Evolutionary conservation across 1,140 invertebrate genomes (phyloP).

Genomic region (Temnothorax curvispinosus): DNA sequence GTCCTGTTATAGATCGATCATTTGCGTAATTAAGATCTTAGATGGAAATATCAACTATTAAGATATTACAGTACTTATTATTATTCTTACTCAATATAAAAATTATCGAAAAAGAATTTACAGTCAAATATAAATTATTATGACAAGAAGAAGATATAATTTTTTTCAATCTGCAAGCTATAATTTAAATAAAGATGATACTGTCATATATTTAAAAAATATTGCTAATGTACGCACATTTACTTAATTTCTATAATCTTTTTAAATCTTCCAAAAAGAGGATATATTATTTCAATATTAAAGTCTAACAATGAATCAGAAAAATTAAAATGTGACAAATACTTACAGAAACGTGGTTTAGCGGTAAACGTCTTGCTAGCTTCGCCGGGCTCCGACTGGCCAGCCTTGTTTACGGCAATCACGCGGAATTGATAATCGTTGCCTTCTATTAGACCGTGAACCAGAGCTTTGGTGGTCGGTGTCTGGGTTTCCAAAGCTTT

Average conservation of each 20-base stretch:
- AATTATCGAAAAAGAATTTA: neutral
- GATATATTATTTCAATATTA: neutral
- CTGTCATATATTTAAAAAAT: neutral
- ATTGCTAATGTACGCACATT: neutral
- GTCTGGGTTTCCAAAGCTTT: conserved; percentile 93
- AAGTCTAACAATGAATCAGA: neutral
- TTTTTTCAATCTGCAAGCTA: neutral
- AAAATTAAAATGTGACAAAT: conserved; percentile 29
- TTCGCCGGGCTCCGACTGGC: conserved; percentile 95
- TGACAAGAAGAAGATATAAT: neutral
- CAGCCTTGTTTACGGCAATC: conserved; percentile 97
- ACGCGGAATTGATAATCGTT: conserved; percentile 99
- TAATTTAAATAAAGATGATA: neutral
- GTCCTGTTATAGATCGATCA: conserved; percentile 11
- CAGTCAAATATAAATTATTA: neutral
- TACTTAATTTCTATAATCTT: conserved; percentile 2
- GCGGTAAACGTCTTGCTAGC: conserved; percentile 95
- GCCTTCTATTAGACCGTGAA: conserved; percentile 97
- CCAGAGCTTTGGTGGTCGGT: conserved; percentile 90
- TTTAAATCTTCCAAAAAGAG: neutral
- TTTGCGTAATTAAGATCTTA: conserved; percentile 25
- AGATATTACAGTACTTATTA: neutral
- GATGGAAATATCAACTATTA: neutral
- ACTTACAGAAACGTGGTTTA: conserved; percentile 94
- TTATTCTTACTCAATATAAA: neutral